phyloP scores from a whole-genome alignment of 2,888 invertebrate genomes.

The Xylota segnis region DNA sequence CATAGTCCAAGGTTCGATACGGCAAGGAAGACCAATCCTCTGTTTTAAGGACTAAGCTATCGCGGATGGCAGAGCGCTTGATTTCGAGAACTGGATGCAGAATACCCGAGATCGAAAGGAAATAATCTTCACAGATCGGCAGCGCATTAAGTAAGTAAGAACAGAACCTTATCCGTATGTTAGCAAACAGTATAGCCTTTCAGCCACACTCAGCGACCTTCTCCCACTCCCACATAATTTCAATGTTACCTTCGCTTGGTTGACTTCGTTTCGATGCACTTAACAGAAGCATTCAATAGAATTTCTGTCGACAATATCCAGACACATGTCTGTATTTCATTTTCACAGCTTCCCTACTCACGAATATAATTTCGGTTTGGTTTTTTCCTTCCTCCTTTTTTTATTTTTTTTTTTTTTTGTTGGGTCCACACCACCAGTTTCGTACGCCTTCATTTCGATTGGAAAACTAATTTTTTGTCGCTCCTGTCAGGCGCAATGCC shows the following conservation, averaged over 20 bases:
- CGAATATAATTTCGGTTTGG: neutral
- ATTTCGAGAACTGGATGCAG: too few species aligned
- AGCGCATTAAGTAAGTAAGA: too few species aligned
- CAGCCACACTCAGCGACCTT: neutral
- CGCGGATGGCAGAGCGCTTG: too few species aligned
- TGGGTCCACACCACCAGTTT: neutral
- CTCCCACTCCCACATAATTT: neutral
- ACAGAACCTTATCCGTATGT: too few species aligned
- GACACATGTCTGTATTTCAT: slow-evolving; percentile 69
- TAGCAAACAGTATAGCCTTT: too few species aligned
- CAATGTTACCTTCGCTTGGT: slow-evolving; percentile 24
- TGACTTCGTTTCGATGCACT: slow-evolving; percentile 10
- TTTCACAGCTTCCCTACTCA: slow-evolving; percentile 39
- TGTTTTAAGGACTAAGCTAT: too few species aligned
- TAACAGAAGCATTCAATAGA: slow-evolving; percentile 27
- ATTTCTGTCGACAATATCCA: slow-evolving; percentile 33
- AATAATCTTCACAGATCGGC: too few species aligned
- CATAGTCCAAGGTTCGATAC: too few species aligned
- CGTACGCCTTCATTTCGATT: slow-evolving; percentile 63
- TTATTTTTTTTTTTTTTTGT: too few species aligned
- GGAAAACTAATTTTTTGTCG: slow-evolving; percentile 73
- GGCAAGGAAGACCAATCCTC: too few species aligned
- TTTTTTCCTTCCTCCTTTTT: neutral
- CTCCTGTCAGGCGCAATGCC: slow-evolving; percentile 74
- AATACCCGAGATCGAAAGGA: too few species aligned